Conservation (phyloP, 2,113 vertebrate genomes). For the Otus sunia region DNA sequence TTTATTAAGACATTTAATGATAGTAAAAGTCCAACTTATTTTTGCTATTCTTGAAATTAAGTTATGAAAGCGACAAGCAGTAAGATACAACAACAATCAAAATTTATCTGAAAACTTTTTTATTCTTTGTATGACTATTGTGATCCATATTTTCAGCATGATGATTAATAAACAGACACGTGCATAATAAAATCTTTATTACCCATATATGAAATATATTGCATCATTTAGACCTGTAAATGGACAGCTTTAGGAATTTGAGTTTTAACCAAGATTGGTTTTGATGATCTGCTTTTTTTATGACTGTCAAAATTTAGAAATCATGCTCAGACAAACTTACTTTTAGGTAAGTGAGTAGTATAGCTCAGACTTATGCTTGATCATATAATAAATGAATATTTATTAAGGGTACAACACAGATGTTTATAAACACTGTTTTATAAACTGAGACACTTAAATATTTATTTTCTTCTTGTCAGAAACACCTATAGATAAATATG, state of each 20-base stretch:
- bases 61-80: not conserved
- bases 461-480: not conserved
- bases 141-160: not conserved
- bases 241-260: not conserved
- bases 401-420: not conserved
- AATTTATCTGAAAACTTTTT: not conserved
- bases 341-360: not conserved
- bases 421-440: not conserved
- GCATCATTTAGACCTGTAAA: not conserved
- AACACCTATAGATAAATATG: not conserved
- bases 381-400: not conserved
- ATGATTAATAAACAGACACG: slow-evolving; percentile 8
- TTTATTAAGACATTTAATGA: slow-evolving; percentile 29
- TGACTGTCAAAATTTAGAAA: not conserved
- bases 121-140: not conserved
- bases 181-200: not conserved
- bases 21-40: not conserved
- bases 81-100: not conserved
- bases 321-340: not conserved
- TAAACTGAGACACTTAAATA: not conserved
- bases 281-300: not conserved
- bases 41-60: slow-evolving; percentile 5
- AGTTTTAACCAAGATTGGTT: not conserved
- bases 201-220: not conserved
- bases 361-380: not conserved